phyloP scores from a whole-genome alignment of 2,113 vertebrate genomes.

The Dicaeum eximium region DNA sequence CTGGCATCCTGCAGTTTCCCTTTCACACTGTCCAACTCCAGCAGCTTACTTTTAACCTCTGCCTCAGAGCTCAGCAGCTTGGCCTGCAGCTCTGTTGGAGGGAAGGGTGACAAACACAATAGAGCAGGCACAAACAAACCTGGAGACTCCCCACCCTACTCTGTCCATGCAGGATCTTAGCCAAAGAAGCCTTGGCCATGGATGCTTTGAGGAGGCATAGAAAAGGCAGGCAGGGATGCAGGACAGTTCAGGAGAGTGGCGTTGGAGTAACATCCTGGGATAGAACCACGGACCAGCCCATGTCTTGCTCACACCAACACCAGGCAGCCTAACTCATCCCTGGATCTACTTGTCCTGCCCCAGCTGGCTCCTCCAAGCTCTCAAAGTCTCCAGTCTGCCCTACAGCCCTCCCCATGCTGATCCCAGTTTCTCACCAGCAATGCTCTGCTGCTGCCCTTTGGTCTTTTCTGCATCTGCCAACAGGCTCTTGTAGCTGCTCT shows the following conservation, averaged over 20 bases:
- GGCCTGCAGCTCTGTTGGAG: slow-evolving; percentile 76
- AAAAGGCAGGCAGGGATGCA: not conserved
- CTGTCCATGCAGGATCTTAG: not conserved
- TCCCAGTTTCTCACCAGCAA: slow-evolving; percentile 73
- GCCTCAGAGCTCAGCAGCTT: slow-evolving; percentile 75
- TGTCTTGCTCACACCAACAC: not conserved
- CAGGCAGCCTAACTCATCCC: not conserved
- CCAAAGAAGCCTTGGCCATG: not conserved
- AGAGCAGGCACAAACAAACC: not conserved
- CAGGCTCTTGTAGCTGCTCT: slow-evolving; percentile 78
- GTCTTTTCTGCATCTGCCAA: slow-evolving; percentile 77
- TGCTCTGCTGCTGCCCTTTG: slow-evolving; percentile 77
- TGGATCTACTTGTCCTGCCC: not conserved
- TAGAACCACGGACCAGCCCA: fast-evolving
- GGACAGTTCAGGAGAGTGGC: not conserved
- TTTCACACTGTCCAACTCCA: slow-evolving; percentile 76
- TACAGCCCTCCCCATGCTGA: not conserved
- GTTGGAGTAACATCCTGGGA: not conserved
- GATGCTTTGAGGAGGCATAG: not conserved
- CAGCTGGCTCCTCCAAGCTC: not conserved
- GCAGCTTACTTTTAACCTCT: slow-evolving; percentile 73
- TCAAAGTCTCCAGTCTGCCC: not conserved
- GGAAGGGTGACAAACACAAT: not conserved
- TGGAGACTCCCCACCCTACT: not conserved
- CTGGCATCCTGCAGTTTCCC: slow-evolving; percentile 75